Conservation (phyloP, 2,113 vertebrate genomes). For the Zosterops japonicus region DNA sequence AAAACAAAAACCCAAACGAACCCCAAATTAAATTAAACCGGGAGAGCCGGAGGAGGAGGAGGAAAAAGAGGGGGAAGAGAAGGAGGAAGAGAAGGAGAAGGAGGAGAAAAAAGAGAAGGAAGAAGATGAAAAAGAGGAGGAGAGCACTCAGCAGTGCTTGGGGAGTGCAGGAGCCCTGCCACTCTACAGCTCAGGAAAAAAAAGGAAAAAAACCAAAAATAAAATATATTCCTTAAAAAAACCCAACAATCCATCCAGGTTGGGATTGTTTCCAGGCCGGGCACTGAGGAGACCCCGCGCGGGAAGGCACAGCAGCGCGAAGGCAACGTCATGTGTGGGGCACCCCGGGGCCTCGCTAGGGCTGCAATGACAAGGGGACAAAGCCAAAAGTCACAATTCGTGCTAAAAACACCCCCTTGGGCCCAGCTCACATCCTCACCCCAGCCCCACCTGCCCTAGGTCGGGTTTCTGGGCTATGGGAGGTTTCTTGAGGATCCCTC, state of each 20-base stretch:
- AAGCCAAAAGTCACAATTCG: fast-evolving
- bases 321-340: neutral
- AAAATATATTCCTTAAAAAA: neutral
- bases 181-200: neutral
- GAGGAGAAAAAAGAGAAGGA: neutral
- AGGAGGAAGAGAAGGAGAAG: fast-evolving
- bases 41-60: neutral
- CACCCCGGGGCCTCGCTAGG: neutral
- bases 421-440: fast-evolving
- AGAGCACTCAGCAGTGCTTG: fast-evolving
- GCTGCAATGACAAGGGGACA: neutral
- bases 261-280: neutral
- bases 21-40: conserved; percentile 45
- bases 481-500: conserved; percentile 83
- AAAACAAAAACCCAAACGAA: neutral
- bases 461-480: conserved; percentile 86
- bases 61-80: neutral
- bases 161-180: neutral
- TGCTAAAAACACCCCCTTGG: fast-evolving
- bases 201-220: neutral
- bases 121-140: neutral
- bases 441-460: conserved; percentile 42
- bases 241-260: neutral
- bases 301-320: conserved; percentile 30
- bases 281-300: neutral